phyloP scores from a whole-genome alignment of 2,797 vertebrate species.

The Falco concolor region DNA sequence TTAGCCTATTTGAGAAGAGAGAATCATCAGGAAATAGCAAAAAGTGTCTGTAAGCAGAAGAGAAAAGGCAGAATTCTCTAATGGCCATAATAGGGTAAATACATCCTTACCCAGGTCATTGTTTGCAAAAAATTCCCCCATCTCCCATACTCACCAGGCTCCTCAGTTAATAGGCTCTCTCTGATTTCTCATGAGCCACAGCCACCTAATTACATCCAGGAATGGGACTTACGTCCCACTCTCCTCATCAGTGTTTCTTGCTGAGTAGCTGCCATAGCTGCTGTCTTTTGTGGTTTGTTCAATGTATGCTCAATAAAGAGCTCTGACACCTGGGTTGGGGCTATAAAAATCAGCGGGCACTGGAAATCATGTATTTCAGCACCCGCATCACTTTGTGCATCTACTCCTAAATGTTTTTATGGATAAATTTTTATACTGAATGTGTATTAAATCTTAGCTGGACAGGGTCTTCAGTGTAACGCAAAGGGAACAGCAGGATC shows the following conservation, averaged over 20 bases:
- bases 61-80: not conserved
- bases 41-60: not conserved
- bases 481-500: not conserved
- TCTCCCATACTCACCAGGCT: not conserved
- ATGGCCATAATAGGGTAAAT: not conserved
- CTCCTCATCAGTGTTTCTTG: not conserved
- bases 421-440: not conserved
- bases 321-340: accelerated
- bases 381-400: not conserved
- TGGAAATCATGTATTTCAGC: not conserved
- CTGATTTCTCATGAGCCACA: not conserved
- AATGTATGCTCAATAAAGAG: accelerated
- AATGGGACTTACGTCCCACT: not conserved
- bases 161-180: not conserved
- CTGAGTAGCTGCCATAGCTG: not conserved
- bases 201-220: not conserved
- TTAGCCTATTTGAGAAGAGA: not conserved
- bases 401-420: not conserved
- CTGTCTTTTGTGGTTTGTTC: not conserved
- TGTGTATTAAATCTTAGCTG: not conserved
- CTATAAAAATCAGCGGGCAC: not conserved
- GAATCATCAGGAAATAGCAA: not conserved
- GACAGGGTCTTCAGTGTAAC: not conserved
- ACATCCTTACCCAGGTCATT: not conserved
- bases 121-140: not conserved